Base-by-base conservation (phyloP, 2,888 invertebrate genomes). In the Diarsia rubi region DNA sequence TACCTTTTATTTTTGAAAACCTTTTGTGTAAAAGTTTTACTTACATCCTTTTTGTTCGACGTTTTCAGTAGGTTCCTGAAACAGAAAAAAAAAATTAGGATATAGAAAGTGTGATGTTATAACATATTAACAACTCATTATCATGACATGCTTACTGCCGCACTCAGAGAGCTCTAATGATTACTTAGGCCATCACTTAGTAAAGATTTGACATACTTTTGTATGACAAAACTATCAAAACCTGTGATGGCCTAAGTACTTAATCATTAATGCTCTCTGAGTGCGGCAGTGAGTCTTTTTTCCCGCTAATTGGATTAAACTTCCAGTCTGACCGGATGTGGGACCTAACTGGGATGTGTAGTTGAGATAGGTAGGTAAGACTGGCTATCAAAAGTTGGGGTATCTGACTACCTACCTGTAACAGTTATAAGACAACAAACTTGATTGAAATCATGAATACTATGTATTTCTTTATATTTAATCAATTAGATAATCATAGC, bases 31-130 rank as follows among this genome's bases (percentile, higher is more conserved):
- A 57, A 8, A 47, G 19, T 1, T 83, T 45, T 65, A 83, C 81
- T 81, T 70, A 81, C 81, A 80, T 81, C 81, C 54, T 84, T 59
- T 67, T 27, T n/a, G n/a, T 24, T 74, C 21, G 21, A 45, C 5
- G 69, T 49, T 67, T 64, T 31, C 44, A 68, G 44, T 12, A 47
- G 59, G 6, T 63, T 60, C 67, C 81, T 81, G 81, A 49, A 81
- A 81, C 67, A 83, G 16, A 54, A 73, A 14, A 69, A 31, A 49
- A 27, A 19, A 11, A 49, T 47, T 14, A 62, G n/a, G n/a, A 42
- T 62, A 42, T 14, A 8, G n/a, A n/a, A 14, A 12, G 14, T n/a
- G 12, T 42, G 19, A 60, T 60, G 21, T 5, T 31, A 4, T 5
- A 5, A 21, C 12, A 60, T 31, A 9, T 24, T 5, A 2, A 21